phyloP scores from a whole-genome alignment of 2,888 invertebrate genomes.

The Drosophila maculinotata region DNA sequence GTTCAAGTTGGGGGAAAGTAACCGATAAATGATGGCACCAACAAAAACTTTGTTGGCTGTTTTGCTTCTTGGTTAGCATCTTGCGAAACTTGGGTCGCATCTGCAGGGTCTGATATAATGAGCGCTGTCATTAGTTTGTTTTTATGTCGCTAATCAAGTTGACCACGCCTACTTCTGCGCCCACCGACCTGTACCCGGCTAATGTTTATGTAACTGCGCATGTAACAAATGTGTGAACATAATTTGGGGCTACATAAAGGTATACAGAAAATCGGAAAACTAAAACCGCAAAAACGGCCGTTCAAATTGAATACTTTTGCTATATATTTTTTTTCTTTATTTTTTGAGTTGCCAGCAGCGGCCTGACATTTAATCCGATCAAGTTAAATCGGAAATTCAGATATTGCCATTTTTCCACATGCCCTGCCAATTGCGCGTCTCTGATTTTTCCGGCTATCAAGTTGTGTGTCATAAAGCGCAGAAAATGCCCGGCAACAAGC shows the following conservation, averaged over 20 bases:
- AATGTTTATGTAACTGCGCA: conserved; percentile 13
- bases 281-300: background rate
- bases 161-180: conserved; percentile 39
- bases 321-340: background rate
- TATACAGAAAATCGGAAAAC: background rate
- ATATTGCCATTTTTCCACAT: conserved; percentile 19
- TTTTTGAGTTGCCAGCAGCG: background rate
- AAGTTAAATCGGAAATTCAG: conserved; percentile 16
- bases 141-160: conserved; percentile 73
- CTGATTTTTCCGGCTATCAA: conserved; percentile 27
- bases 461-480: conserved; percentile 30
- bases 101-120: conserved; percentile 54
- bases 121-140: conserved; percentile 72
- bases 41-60: conserved; percentile 30
- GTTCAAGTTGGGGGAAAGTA: conserved; percentile 18
- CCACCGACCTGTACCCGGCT: conserved; percentile 13
- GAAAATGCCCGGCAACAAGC: conserved; percentile 10
- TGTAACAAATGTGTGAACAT: conserved; percentile 3
- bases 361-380: conserved; percentile 22
- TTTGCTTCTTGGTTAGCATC: conserved; percentile 14
- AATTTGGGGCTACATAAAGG: background rate
- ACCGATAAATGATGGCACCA: conserved; percentile 52
- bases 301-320: background rate
- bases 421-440: conserved; percentile 20
- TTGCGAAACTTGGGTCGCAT: conserved; percentile 20